Evolutionary conservation across 2,888 invertebrate species (phyloP), one percentile per base, ranked within the genome.

Genomic region (Argyra leucocephala): DNA sequence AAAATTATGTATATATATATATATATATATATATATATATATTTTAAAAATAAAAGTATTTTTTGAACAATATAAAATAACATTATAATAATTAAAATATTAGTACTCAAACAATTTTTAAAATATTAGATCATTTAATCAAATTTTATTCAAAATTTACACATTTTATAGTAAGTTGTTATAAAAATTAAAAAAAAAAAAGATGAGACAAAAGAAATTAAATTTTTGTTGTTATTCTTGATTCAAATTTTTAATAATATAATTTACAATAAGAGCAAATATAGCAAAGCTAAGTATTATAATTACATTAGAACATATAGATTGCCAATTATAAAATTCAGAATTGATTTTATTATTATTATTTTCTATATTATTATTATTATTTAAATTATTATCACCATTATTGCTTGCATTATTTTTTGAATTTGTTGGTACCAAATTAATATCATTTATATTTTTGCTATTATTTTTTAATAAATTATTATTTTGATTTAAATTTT

Each of bases 261-360:
- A 93, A 84, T 93, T 94, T 68, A 96, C 96, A 76, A 91, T 90
- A 76, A 90, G 91, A 62, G 93, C 94, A 79, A 96, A 95, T 70
- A 90, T 90, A 70, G 92, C 93, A 81, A 96, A 92, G 69, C 94
- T 92, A 71, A 94, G 84, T 68, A 96, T 84, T 72, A 96, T 91
- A 79, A 90, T 86, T 72, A 94, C 82, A 82, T 96, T 96, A 71
- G 93, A 89, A 74, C 95, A 81, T 70, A 91, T 88, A 73, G 89
- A 87, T 74, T 90, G 86, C 79, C 91, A 82, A 73, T 86, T 87
- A 72, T 87, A 87, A 71, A 88, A 84, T 72, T 86, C 71, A 61
- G 70, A 66, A n/a, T 26, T 67, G 67, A 61, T 67, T 22, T 60
- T 65, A 64, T 68, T 70, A 73, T 73, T 71, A 77, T 76, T 62